A percentile compares a stretch with the other conserved stretches of the same genome.
Conservation (phyloP, 1,140 invertebrate genomes). For the Chlorops oryzae region DNA sequence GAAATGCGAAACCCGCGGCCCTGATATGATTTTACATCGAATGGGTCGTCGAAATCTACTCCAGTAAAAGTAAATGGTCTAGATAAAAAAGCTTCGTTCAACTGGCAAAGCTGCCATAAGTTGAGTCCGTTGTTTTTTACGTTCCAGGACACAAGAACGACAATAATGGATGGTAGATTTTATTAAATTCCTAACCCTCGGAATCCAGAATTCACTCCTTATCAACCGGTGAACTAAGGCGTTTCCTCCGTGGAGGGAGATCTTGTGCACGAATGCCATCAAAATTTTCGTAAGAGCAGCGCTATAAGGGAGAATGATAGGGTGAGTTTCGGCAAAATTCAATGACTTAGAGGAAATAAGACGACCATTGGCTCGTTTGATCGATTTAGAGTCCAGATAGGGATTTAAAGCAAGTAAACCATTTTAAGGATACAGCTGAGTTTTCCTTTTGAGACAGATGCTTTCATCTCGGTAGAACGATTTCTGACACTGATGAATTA, state of each 20-base stretch:
- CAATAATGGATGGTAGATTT: not conserved
- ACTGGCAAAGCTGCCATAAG: conserved; percentile 18
- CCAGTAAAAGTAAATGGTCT: conserved; percentile 27
- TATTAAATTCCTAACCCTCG: not conserved
- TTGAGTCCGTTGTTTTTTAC: not conserved
- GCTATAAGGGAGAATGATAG: not conserved
- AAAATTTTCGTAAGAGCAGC: not conserved
- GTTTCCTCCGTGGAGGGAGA: conserved; percentile 9
- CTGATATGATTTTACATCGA: conserved; percentile 14
- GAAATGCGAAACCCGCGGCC: conserved; percentile 14
- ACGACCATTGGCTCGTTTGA: too few relatives aligned
- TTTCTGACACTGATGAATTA: too few relatives aligned
- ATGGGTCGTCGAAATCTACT: conserved; percentile 38
- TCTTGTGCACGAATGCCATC: not conserved
- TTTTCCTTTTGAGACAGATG: too few relatives aligned
- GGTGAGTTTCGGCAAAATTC: not conserved
- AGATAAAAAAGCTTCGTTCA: conserved; percentile 17
- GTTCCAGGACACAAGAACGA: not conserved
- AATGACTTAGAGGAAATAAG: too few relatives aligned
- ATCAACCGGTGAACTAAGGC: not conserved
- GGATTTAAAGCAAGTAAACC: too few relatives aligned
- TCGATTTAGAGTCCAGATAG: too few relatives aligned
- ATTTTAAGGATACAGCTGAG: too few relatives aligned
- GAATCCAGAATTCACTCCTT: conserved; percentile 5
- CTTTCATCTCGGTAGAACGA: too few relatives aligned